Conservation (phyloP, 2,888 invertebrate species). For the Dermolepida albohirtum region DNA sequence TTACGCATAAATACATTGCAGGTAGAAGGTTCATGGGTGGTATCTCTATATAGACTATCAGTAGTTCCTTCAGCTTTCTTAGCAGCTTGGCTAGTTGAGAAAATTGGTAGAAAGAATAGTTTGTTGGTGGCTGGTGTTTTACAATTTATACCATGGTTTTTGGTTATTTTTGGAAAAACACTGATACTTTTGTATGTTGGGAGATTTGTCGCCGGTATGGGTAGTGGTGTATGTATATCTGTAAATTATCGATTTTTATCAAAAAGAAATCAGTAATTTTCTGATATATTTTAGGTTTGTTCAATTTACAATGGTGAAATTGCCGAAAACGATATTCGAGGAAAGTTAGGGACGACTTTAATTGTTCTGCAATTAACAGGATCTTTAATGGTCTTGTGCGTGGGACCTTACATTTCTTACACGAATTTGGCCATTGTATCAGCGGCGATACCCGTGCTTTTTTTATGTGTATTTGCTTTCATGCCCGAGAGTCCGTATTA, state of each 20-base stretch:
- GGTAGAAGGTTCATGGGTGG: constrained; percentile 69
- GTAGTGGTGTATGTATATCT: constrained; percentile 50
- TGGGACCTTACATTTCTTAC: constrained; percentile 63
- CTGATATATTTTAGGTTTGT: constrained; percentile 53
- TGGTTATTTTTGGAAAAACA: constrained; percentile 48
- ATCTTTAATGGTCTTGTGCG: constrained; percentile 60
- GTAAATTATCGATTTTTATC: too few species aligned
- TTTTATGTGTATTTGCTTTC: constrained; percentile 60
- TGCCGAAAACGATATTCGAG: constrained; percentile 66
- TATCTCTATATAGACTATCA: constrained; percentile 69
- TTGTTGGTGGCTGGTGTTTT: constrained; percentile 67
- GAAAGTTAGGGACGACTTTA: constrained; percentile 58
- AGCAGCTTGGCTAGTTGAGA: constrained; percentile 69
- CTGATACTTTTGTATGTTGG: constrained; percentile 70
- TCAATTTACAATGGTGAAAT: constrained; percentile 64
- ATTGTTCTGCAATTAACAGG: constrained; percentile 62
- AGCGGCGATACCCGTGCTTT: constrained; percentile 58
- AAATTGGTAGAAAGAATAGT: constrained; percentile 68
- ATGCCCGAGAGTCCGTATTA: constrained; percentile 67
- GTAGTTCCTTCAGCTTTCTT: constrained; percentile 69
- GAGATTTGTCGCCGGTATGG: constrained; percentile 75
- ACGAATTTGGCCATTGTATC: constrained; percentile 58
- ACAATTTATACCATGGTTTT: constrained; percentile 67
- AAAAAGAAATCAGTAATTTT: background rate
- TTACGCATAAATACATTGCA: constrained; percentile 51